Base-by-base conservation (phyloP, 2,888 invertebrate genomes). In the Ophion obscuratus region DNA sequence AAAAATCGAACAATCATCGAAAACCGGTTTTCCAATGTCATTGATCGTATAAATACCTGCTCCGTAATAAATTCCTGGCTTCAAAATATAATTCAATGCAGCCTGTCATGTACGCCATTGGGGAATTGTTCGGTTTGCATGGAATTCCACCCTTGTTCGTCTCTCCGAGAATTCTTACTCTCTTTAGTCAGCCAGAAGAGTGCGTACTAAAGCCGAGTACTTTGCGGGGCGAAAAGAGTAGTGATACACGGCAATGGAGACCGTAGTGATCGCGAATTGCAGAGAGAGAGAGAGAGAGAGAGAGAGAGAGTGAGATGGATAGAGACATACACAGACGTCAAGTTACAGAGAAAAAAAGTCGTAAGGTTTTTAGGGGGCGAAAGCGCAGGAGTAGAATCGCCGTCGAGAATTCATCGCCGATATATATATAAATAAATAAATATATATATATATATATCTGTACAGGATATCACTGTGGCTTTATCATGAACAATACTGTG, bases 401-500 rank as follows among this genome's bases (percentile, higher is more conserved):
- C 53, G 78, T 68, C 61, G 83, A 77, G 79, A 62, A 77, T 84
- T 86, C 81, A 64, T 86, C 88, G 67, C 76, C 62, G 87, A 87
- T 40, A 40, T 40, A 40, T 40, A 40, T 6, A 40, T 40, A 40
- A 9, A 40, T 62, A 6, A 53, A 20, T 76, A 31, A 36, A 76
- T 53, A 89, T 40, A 40, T 40, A 40, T 40, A 40, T 6, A 40
- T 40, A 40, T 40, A 40, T 53, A 76, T 53, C n/a, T 88, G 68
- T 31, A 75, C 81, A 86, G 89, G 91, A 91, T 91, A 93, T 93
- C 92, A 92, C 90, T 90, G 92, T 89, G 90, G 91, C 92, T 93
- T 93, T 93, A 94, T 94, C 93, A 93, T 91, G 92, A 91, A 93
- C 93, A 94, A 93, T 93, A 92, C 92, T 90, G 81, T 62, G 84